Base-by-base conservation (phyloP, 2,113 vertebrate species). In the Centropus unirufus region DNA sequence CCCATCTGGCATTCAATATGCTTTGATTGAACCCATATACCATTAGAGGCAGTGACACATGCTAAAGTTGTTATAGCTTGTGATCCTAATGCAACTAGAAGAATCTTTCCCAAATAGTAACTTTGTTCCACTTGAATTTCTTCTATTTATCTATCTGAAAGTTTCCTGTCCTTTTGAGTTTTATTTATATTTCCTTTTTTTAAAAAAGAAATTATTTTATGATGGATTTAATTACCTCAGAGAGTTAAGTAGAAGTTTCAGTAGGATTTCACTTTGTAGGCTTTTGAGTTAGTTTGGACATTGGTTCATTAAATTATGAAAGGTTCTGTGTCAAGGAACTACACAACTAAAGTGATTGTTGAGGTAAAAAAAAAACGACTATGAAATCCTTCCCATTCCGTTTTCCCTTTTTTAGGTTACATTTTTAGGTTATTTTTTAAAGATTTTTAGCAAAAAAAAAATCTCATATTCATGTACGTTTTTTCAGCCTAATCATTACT, bases 11-110 rank as follows among this genome's bases (percentile, higher is more conserved):
- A 59, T 79, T 74, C 46, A 91, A 3, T 81, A 69, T 44, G 85
- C 73, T 92, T 57, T 84, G 64, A 90, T 96, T 95, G 87, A 97
- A 90, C 73, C 68, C 73, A 75, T 81, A 86, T 73, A 93, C 83
- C 47, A 83, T 87, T 88, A 95, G 89, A 85, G 55, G 46, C 78
- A 87, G 46, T 39, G 70, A 83, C 91, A 93, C 95, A 83, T 77
- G 78, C 39, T 88, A 91, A 76, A 90, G 51, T 90, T 90, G 68
- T 52, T 90, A 5, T 52, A 82, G 46, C 42, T 52, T 95, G 55
- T 69, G 54, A 77, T 95, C 67, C 90, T 94, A 91, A 73, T 55
- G 26, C 47, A 88, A 57, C 51, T 34, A 87, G 51, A 36, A 88
- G 93, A 77, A 70, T 87, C 61, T 70, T 93, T 83, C 32, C 42